Percentiles rank a stretch among this genome's conserved stretches.
Evolutionary conservation across 35 echinoderm and acorn worm species (phyloP).

Genomic region (Ophiothrix spiculata): DNA sequence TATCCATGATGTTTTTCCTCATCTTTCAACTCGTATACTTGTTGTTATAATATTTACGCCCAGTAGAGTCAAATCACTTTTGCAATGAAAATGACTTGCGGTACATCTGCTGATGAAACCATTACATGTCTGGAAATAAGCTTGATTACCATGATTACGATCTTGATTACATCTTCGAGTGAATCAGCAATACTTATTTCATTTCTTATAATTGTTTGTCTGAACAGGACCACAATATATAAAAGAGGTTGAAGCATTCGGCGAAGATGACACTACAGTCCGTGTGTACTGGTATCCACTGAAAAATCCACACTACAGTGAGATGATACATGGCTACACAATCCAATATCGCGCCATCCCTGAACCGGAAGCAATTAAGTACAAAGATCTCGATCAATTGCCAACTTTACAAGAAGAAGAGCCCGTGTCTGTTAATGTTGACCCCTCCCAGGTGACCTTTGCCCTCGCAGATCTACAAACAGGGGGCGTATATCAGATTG

Average conservation of each 20-base stretch:
- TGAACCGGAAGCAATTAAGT: neutral
- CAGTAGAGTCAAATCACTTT: neutral
- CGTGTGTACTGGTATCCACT: neutral
- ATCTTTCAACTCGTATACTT: too few species aligned
- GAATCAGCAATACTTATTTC: neutral
- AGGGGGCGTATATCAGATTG: neutral
- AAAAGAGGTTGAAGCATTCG: neutral
- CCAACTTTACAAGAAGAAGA: too few species aligned
- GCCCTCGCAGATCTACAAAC: neutral
- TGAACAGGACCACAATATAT: neutral
- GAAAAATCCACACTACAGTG: neutral
- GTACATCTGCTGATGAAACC: neutral
- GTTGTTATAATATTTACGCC: neutral
- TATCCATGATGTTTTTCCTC: too few species aligned
- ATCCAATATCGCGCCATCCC: neutral
- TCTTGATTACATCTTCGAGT: neutral
- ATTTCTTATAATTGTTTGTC: neutral
- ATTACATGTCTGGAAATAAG: neutral
- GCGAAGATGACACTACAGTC: neutral
- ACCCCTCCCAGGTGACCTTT: neutral
- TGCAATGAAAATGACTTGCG: too few species aligned
- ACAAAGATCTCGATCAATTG: too few species aligned
- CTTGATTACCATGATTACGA: neutral
- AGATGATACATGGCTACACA: neutral
- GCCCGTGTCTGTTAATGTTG: too few species aligned